Evolutionary conservation across 2,797 vertebrate species (phyloP).

Genomic region (Esox lucius): DNA sequence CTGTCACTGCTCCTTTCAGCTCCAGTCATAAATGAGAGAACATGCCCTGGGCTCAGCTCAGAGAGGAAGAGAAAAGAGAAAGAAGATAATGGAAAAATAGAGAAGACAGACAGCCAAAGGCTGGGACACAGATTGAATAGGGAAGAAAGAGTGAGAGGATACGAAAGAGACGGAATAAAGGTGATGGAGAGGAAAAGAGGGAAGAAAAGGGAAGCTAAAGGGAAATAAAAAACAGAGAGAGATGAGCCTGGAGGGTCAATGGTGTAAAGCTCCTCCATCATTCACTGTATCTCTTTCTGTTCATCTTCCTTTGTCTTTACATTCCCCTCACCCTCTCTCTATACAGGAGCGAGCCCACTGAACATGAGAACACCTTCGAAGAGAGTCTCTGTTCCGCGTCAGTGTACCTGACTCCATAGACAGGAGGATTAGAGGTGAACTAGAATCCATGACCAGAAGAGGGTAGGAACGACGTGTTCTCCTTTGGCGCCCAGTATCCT

Average conservation of each 20-base stretch:
- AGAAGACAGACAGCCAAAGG: conserved; percentile 19
- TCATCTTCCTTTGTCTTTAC: conserved; percentile 10
- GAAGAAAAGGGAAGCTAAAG: conserved; percentile 47
- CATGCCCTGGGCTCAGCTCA: conserved; percentile 60
- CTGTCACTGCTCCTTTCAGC: conserved; percentile 64
- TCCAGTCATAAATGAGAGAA: conserved; percentile 62
- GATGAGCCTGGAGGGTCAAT: conserved; percentile 58
- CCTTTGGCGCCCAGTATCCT: too few relatives aligned
- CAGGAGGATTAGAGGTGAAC: too few relatives aligned
- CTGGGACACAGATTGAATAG: conserved; percentile 5
- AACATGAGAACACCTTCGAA: too few relatives aligned
- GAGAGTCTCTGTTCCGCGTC: not conserved
- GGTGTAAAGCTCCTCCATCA: conserved; percentile 53
- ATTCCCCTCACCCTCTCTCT: conserved; percentile 5
- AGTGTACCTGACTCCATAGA: too few relatives aligned
- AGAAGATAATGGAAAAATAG: conserved; percentile 24
- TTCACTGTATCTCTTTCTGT: conserved; percentile 44
- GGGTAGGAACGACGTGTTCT: too few relatives aligned
- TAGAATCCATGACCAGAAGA: too few relatives aligned
- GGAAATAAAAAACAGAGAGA: conserved; percentile 35
- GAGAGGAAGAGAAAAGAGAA: conserved; percentile 57
- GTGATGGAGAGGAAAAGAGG: conserved; percentile 8
- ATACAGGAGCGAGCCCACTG: not conserved
- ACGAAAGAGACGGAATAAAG: conserved; percentile 15
- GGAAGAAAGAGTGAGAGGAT: conserved; percentile 17